Percentiles rank a stretch among this genome's conserved stretches.
phyloP scores from a whole-genome alignment of 2,888 invertebrate species.

The Aporophyla nigra region DNA sequence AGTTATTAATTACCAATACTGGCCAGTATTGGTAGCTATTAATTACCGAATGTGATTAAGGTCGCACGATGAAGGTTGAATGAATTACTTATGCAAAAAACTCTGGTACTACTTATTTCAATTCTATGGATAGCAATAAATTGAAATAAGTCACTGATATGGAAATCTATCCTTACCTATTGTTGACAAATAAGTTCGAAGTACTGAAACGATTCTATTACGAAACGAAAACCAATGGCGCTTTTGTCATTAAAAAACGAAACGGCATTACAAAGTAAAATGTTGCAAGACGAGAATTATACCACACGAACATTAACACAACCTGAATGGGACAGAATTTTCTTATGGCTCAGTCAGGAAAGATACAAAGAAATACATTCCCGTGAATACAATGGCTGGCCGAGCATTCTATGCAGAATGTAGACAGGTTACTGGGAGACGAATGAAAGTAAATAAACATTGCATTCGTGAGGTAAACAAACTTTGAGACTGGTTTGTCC shows the following conservation, averaged over 20 bases:
- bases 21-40: background rate
- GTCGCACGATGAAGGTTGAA: slow-evolving; percentile 3
- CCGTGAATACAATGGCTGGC: slow-evolving; percentile 60
- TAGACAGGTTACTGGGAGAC: slow-evolving; percentile 75
- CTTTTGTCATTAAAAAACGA: slow-evolving; percentile 11
- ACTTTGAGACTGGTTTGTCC: slow-evolving; percentile 81
- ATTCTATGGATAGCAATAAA: too few species aligned
- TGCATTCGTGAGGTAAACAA: slow-evolving; percentile 87
- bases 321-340: slow-evolving; percentile 42
- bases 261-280: slow-evolving; percentile 29
- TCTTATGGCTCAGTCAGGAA: slow-evolving; percentile 34
- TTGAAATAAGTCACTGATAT: too few species aligned
- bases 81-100: background rate
- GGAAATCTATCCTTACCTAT: too few species aligned
- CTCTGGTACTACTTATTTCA: background rate
- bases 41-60: background rate
- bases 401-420: slow-evolving; percentile 66
- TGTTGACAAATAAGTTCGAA: background rate
- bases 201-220: background rate
- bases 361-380: slow-evolving; percentile 50
- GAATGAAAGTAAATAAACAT: slow-evolving; percentile 89
- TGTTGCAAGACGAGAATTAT: slow-evolving; percentile 44
- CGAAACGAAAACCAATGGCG: background rate
- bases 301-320: slow-evolving; percentile 28
- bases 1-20: too few species aligned